phyloP scores from a whole-genome alignment of 92 coral and sea anemone genomes.

The Metridium senile region DNA sequence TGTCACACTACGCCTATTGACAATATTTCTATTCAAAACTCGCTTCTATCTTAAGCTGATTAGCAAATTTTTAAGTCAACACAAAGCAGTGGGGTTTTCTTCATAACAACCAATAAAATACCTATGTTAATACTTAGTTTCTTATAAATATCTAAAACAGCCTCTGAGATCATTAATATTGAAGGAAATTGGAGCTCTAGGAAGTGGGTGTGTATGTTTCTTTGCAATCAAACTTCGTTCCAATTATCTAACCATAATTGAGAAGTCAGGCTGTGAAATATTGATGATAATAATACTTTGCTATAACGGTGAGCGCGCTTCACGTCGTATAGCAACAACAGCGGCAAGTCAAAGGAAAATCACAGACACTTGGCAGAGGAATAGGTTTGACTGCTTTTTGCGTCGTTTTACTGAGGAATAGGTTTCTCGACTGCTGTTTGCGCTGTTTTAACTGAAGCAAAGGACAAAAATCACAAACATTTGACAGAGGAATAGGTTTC shows the following conservation, averaged over 20 bases:
- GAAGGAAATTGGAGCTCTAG: not conserved
- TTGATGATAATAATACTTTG: not conserved
- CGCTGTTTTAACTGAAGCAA: too few relatives aligned
- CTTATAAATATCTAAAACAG: not conserved
- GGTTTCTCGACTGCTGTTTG: too few relatives aligned
- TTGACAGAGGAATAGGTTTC: too few relatives aligned
- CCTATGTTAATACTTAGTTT: not conserved
- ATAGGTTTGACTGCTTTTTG: too few relatives aligned
- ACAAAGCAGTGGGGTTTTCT: not conserved
- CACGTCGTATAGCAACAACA: not conserved
- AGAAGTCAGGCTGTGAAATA: conserved; percentile 6
- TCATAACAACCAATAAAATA: not conserved
- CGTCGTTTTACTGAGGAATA: too few relatives aligned
- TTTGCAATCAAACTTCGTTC: not conserved
- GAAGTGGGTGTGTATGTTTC: not conserved
- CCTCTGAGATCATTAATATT: not conserved
- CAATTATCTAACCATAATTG: conserved; percentile 1
- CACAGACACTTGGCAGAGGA: too few relatives aligned
- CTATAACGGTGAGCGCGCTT: not conserved
- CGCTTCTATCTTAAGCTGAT: not conserved
- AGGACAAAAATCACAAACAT: too few relatives aligned
- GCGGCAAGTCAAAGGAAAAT: not conserved
- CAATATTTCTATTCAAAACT: not conserved
- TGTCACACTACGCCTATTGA: not conserved
- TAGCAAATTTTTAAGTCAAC: not conserved